Evolutionary conservation across 2,888 invertebrate genomes (phyloP).

Genomic region (Eucera pruinosa): DNA sequence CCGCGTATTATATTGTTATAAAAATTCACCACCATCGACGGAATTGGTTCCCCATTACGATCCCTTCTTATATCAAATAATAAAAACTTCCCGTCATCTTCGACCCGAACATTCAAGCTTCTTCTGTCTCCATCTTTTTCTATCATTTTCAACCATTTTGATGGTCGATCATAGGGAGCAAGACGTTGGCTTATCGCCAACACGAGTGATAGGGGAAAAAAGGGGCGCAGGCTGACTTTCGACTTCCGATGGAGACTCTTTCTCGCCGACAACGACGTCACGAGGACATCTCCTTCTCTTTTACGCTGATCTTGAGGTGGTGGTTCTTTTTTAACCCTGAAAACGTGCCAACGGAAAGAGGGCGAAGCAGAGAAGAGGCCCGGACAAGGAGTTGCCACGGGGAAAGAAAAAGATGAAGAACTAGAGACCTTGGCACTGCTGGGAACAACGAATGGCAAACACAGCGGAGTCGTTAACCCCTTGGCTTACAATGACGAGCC

Average conservation of each 20-base stretch:
- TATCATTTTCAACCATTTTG: neutral
- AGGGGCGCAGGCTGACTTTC: constrained; percentile 50
- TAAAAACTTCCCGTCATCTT: neutral
- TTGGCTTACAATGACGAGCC: no score
- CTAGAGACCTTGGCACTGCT: constrained; percentile 67
- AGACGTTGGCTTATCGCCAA: constrained; percentile 51
- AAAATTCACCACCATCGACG: no score
- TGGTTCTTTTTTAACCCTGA: constrained; percentile 67
- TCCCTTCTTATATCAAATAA: neutral
- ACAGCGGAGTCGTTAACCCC: constrained; percentile 41
- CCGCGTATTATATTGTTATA: no score
- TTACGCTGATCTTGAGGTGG: constrained; percentile 5
- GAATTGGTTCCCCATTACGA: no score
- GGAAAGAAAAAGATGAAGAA: constrained; percentile 44
- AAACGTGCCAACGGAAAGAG: constrained; percentile 65
- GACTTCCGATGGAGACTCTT: constrained; percentile 57
- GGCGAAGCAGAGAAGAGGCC: constrained; percentile 13
- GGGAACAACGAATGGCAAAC: constrained; percentile 58
- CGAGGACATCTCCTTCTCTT: constrained; percentile 4
- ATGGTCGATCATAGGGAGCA: constrained; percentile 18
- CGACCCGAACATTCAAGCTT: neutral
- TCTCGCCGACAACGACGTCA: constrained; percentile 7
- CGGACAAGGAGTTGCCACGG: constrained; percentile 44
- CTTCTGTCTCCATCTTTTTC: no score
- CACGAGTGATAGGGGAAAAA: constrained; percentile 47